These are phyloP conservation scores for Chrysodeixis includens DNA, from an alignment of 2,888 invertebrate species.

Conservation along the genomic window DNA sequence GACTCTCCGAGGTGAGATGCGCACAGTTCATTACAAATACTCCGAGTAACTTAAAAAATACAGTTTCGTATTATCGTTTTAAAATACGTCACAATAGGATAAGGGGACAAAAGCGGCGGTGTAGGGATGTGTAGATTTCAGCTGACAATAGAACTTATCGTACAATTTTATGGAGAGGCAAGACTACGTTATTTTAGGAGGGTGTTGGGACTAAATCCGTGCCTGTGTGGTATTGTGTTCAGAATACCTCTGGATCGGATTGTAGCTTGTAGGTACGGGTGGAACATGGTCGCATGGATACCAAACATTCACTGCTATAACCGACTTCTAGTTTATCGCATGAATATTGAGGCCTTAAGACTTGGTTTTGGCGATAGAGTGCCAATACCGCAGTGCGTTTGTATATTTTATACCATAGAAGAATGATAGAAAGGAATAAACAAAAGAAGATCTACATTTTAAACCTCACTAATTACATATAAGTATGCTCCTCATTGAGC, in stretches of 20 bases:
- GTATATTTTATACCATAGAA: too few species aligned
- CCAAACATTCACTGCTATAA: conserved; percentile 2
- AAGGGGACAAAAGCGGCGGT: conserved; percentile 22
- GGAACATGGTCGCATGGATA: conserved; percentile 5
- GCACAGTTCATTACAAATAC: conserved; percentile 81
- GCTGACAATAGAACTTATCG: conserved; percentile 25
- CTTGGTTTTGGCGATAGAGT: not conserved
- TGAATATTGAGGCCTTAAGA: not conserved
- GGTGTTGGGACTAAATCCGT: conserved; percentile 5
- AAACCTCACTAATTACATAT: not conserved
- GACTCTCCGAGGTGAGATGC: conserved; percentile 78
- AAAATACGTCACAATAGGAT: conserved; percentile 21
- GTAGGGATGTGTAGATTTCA: conserved; percentile 18
- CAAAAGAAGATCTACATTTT: too few species aligned
- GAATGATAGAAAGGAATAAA: not conserved
- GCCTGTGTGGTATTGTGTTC: conserved; percentile 3
- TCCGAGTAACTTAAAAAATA: conserved; percentile 68
- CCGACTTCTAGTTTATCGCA: conserved; percentile 3
- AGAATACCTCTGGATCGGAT: conserved; percentile 3
- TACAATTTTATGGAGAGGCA: conserved; percentile 7
- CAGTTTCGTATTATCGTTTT: conserved; percentile 45
- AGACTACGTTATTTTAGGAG: conserved; percentile 6
- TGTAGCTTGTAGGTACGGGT: conserved; percentile 7
- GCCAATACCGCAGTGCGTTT: not conserved
- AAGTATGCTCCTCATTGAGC: not conserved